Percentiles rank a stretch among this genome's conserved stretches.
These are phyloP conservation scores for Leptopterna dolabrata DNA, from an alignment of 2,888 invertebrate genomes.

Conservation along the genomic window DNA sequence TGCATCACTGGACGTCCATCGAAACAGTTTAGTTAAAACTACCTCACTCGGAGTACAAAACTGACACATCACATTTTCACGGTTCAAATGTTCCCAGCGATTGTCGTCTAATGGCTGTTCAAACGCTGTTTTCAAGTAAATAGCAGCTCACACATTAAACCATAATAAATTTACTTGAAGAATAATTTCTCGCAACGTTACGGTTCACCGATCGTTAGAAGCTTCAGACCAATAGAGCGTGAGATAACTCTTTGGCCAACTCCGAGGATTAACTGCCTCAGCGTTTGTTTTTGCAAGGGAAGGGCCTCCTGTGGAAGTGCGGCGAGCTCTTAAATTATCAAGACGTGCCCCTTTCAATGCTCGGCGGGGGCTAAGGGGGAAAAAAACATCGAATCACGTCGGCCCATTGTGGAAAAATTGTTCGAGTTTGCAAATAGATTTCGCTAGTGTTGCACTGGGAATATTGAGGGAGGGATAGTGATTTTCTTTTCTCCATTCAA, in stretches of 20 bases:
- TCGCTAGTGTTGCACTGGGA: neutral
- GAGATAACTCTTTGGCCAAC: constrained; percentile 32
- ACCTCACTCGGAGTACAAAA: neutral
- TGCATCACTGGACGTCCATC: too few relatives aligned
- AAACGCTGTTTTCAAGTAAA: neutral
- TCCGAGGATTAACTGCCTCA: constrained; percentile 28
- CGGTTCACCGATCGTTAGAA: constrained; percentile 8
- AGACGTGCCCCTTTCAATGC: constrained; percentile 34
- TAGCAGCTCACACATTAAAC: neutral
- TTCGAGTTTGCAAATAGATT: neutral
- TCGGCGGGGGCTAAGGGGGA: neutral
- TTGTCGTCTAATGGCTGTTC: neutral
- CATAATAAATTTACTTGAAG: constrained; percentile 1
- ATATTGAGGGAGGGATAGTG: neutral
- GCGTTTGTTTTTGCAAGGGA: constrained; percentile 28
- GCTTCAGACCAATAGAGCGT: constrained; percentile 23
- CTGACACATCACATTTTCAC: neutral
- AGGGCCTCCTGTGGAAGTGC: neutral
- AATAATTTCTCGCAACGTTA: neutral
- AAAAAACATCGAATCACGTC: neutral
- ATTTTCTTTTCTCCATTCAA: neutral
- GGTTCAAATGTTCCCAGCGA: neutral
- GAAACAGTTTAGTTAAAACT: too few relatives aligned
- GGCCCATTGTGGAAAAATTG: neutral
- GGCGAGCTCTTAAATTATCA: constrained; percentile 29